A percentile compares a stretch with the other conserved stretches of the same genome.
Conservation (phyloP, 2,797 vertebrate species). For the Prionace glauca region DNA sequence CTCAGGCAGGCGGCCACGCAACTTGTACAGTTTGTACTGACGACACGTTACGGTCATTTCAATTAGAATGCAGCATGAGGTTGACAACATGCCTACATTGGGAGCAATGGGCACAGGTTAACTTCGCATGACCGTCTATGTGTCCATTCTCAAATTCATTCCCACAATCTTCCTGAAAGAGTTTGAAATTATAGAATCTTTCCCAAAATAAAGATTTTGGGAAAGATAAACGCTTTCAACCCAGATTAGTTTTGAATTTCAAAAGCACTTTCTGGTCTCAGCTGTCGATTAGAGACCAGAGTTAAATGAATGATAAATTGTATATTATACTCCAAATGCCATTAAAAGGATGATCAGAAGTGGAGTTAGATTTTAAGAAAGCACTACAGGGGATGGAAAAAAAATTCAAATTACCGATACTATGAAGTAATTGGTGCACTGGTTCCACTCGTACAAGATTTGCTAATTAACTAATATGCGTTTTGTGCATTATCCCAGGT, state of each 20-base stretch:
- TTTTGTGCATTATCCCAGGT: not conserved
- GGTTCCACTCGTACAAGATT: not conserved
- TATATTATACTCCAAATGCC: not conserved
- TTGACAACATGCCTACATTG: not conserved
- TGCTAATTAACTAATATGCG: not conserved
- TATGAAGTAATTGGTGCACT: not conserved
- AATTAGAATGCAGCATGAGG: not conserved
- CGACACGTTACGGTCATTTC: not conserved
- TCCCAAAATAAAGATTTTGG: not conserved
- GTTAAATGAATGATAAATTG: not conserved
- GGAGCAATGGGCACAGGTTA: not conserved
- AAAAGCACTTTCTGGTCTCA: not conserved
- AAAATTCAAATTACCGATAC: not conserved
- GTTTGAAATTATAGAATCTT: not conserved
- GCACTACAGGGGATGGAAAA: not conserved
- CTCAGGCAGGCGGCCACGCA: not conserved
- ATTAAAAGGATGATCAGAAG: not conserved
- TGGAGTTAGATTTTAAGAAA: not conserved
- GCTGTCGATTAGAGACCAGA: not conserved
- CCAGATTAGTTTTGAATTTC: not conserved
- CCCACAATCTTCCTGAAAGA: not conserved
- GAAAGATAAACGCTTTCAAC: not conserved
- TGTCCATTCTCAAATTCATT: too few species aligned
- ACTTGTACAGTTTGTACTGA: not conserved
- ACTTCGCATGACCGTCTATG: not conserved